Evolutionary conservation across 2,113 vertebrate species (phyloP).

Genomic region (Odobenus rosmarus): DNA sequence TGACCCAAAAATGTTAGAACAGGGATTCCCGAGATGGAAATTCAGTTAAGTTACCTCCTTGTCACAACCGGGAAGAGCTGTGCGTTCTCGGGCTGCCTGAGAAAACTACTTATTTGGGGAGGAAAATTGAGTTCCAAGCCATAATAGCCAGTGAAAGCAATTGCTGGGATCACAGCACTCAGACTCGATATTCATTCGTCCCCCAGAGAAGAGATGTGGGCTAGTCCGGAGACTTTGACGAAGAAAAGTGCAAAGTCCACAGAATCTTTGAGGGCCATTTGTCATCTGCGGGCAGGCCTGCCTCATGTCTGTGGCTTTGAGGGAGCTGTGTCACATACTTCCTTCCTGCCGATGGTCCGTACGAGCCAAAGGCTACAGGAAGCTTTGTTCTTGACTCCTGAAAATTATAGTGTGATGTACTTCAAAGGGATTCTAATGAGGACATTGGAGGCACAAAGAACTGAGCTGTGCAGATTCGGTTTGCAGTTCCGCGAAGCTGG

Average conservation of each 20-base stretch:
- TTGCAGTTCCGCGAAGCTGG: not conserved
- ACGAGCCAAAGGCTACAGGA: not conserved
- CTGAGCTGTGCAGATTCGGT: not conserved
- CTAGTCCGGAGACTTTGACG: not conserved
- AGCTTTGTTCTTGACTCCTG: conserved; percentile 55
- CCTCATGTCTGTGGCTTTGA: conserved; percentile 50
- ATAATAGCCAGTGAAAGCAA: not conserved
- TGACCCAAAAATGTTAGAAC: conserved; percentile 53
- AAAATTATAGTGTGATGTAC: conserved; percentile 52
- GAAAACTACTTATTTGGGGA: not conserved
- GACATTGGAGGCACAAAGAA: not conserved
- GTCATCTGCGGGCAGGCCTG: not conserved
- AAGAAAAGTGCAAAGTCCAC: conserved; percentile 49
- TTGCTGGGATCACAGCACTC: conserved; percentile 34
- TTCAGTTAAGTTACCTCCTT: not conserved
- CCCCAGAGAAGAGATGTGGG: conserved; percentile 32
- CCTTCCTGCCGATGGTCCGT: not conserved
- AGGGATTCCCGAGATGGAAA: not conserved
- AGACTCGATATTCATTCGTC: not conserved
- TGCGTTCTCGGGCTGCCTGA: not conserved
- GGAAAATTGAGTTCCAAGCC: not conserved
- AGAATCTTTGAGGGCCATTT: not conserved
- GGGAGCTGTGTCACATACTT: not conserved
- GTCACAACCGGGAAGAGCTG: not conserved
- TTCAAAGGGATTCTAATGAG: conserved; percentile 57